Evolutionary conservation across 92 coral and sea anemone species (phyloP).

Genomic region (Chrysogorgia sp.): DNA sequence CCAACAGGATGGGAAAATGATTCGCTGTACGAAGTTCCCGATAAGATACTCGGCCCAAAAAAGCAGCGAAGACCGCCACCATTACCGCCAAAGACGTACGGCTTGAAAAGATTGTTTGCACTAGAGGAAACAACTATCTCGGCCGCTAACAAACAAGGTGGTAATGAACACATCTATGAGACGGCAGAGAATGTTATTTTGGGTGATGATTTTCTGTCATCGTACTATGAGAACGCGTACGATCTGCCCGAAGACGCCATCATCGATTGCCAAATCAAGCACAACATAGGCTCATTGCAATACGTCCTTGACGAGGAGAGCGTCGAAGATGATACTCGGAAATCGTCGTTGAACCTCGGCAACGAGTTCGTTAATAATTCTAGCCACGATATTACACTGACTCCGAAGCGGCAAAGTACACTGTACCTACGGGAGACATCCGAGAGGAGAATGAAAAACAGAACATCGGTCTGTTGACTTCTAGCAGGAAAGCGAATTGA

Average conservation of each 20-base stretch:
- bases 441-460: not conserved
- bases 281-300: conserved; percentile 13
- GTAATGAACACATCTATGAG: conserved; percentile 36
- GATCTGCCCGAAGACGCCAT: conserved; percentile 39
- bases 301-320: conserved; percentile 22
- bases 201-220: not conserved
- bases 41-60: conserved; percentile 26
- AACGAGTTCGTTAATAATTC: conserved; percentile 14
- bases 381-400: conserved; percentile 12
- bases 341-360: conserved; percentile 29
- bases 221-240: conserved; percentile 13
- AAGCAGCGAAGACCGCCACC: not conserved
- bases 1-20: conserved; percentile 12
- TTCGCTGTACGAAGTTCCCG: conserved; percentile 32
- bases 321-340: not conserved
- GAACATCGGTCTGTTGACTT: conserved; percentile 25
- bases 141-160: not conserved
- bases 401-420: conserved; percentile 10
- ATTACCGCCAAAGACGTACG: not conserved
- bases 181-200: conserved; percentile 8
- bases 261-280: conserved; percentile 18
- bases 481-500: not conserved
- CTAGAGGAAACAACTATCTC: conserved; percentile 25
- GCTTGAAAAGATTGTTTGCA: conserved; percentile 21
- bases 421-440: not conserved